Percentiles rank a stretch among this genome's conserved stretches.
These are phyloP conservation scores for Holacanthus passer DNA, from an alignment of 2,113 vertebrate species.

Conservation along the genomic window DNA sequence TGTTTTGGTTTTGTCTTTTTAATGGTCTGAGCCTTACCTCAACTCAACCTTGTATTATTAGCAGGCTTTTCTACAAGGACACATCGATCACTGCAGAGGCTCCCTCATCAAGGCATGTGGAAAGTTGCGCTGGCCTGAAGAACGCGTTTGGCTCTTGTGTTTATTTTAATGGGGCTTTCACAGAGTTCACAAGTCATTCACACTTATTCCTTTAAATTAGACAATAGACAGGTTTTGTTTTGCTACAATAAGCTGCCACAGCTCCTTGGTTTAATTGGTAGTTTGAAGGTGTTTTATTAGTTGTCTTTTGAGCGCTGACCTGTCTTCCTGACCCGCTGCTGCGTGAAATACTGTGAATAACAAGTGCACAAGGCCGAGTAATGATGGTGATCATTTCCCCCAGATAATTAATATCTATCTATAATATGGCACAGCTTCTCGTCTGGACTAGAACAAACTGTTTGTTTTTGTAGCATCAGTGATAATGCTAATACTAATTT, in stretches of 20 bases:
- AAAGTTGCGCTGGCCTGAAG: background rate
- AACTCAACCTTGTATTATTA: slow-evolving; percentile 22
- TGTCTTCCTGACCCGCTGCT: background rate
- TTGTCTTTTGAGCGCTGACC: slow-evolving; percentile 1
- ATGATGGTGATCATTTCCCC: background rate
- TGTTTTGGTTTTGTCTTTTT: background rate
- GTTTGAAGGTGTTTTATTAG: background rate
- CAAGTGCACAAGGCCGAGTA: background rate
- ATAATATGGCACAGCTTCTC: background rate
- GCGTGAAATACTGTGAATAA: background rate
- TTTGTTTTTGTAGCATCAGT: background rate
- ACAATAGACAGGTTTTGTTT: background rate
- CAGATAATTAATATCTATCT: background rate
- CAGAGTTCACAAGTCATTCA: slow-evolving; percentile 15
- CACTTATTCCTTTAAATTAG: background rate
- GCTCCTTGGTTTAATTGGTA: slow-evolving; percentile 13
- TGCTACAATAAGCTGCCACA: background rate
- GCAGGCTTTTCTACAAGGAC: slow-evolving; percentile 16
- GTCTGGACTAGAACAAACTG: background rate
- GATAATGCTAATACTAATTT: background rate
- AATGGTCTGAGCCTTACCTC: background rate
- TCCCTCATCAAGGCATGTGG: slow-evolving; percentile 26
- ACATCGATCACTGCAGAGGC: slow-evolving; percentile 28
- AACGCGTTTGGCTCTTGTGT: slow-evolving; percentile 1
- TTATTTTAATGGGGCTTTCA: slow-evolving; percentile 26